Base-by-base conservation (phyloP, 2,797 vertebrate genomes). In the Tokudaia tokunoshimensis region DNA sequence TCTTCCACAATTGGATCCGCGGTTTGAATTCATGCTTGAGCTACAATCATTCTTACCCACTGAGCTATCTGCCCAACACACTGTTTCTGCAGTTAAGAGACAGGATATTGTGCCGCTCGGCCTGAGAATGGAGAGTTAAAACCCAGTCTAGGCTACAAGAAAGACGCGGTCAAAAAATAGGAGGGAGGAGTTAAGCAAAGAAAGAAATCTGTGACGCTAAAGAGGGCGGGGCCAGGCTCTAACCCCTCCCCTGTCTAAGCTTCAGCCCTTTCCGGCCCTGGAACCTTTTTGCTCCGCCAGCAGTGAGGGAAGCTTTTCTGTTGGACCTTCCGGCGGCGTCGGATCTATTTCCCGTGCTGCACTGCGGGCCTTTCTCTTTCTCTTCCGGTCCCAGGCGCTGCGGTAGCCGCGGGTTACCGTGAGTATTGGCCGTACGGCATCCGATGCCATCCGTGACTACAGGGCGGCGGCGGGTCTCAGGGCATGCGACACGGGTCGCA, bases 351-450 rank as follows among this genome's bases (percentile, higher is more conserved):
- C 98, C 98, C 96, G 96, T 97, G 96, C 76, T 67, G 22, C 91
- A 0, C 2, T 0, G 88, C 72, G 0, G 0, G 0, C 0, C 0
- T 0, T 2, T 41, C 98, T 59, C 0, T 1, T 13, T 72, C 98
- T 75, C 93, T 99, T 99, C 99, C 99, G 99, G 99, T 97, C 37
- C 98, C 92, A 96, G 96, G 94, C 82, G 76, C 92, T 55, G 91
- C 83, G 96, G 95, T 80, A 75, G 96, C 98, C 70, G 97, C 29
- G 0, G 92, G 5, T 9, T 70, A 6, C 1, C 63, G 98, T 95
- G 84, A 94, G 97, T 29, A 0, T 0, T 20, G 8, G 10, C 7
- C 2, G 7, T 6, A 47, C 7, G 81, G 37, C 2, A 97, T 95
- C 97, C 63, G 8, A 57, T 41, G 20, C 84, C 96, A 97, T 97